These are phyloP conservation scores for Catharus ustulatus DNA, from an alignment of 2,797 vertebrate species.

Conservation along the genomic window DNA sequence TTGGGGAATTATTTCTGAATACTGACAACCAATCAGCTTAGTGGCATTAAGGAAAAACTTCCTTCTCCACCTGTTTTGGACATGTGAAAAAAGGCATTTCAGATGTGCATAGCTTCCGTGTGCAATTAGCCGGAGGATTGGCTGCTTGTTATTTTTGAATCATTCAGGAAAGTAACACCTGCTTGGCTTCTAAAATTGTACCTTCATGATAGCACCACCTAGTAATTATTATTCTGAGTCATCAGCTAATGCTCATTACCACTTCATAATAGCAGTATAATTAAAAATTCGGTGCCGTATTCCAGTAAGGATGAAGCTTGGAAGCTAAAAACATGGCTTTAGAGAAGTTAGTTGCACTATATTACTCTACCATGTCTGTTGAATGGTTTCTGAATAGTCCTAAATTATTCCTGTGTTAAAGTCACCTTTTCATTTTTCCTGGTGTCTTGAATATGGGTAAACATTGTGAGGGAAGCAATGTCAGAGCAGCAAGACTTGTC, in stretches of 20 bases:
- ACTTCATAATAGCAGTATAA: conserved; percentile 62
- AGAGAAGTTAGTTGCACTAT: not conserved
- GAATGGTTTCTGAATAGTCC: not conserved
- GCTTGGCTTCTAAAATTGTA: conserved; percentile 70
- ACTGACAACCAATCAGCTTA: conserved; percentile 47
- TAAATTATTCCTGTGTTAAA: not conserved
- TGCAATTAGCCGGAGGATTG: conserved; percentile 57
- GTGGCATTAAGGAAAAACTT: conserved; percentile 34
- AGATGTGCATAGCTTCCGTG: conserved; percentile 5
- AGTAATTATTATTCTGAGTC: conserved; percentile 75
- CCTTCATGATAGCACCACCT: conserved; percentile 62
- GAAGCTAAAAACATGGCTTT: conserved; percentile 2
- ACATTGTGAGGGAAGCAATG: not conserved
- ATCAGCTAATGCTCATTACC: conserved; percentile 62
- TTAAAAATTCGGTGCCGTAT: conserved; percentile 54
- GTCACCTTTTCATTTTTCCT: not conserved
- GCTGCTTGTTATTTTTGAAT: conserved; percentile 68
- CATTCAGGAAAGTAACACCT: conserved; percentile 70
- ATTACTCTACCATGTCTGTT: not conserved
- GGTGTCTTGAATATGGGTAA: not conserved
- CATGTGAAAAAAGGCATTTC: conserved; percentile 41
- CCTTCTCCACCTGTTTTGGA: conserved; percentile 35
- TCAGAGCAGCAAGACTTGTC: not conserved
- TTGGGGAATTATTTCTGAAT: conserved; percentile 18
- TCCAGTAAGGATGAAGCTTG: conserved; percentile 14